Percentiles rank a stretch among this genome's conserved stretches.
Evolutionary conservation across 2,797 vertebrate genomes (phyloP).

Genomic region (Micrastur ruficollis): DNA sequence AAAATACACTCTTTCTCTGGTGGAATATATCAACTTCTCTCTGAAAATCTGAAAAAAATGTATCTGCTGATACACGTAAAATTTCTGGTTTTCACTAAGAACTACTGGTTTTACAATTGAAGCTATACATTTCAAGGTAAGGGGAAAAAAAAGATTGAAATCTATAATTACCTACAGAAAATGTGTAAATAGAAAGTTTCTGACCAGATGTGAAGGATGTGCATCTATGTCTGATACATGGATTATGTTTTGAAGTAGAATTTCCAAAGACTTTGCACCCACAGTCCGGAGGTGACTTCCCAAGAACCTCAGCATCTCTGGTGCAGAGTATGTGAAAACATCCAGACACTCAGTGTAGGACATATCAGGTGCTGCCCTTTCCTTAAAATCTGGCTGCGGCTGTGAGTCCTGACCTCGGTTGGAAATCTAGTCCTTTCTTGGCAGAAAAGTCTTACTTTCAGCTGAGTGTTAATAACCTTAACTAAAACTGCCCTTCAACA

Average conservation of each 20-base stretch:
- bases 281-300: neutral
- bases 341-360: accelerated
- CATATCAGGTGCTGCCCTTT: neutral
- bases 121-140: neutral
- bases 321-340: neutral
- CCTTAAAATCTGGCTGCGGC: neutral
- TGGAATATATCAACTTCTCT: neutral
- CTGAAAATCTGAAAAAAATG: neutral
- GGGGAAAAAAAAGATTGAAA: neutral
- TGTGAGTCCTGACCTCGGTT: neutral
- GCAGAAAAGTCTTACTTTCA: neutral
- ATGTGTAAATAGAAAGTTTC: neutral
- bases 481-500: neutral
- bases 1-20: neutral
- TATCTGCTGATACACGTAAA: neutral
- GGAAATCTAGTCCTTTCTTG: neutral
- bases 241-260: neutral
- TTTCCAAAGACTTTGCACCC: neutral
- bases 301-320: neutral
- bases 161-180: neutral
- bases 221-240: neutral
- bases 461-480: neutral
- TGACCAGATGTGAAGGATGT: neutral
- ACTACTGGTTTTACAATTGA: neutral
- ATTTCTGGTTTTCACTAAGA: neutral